Conservation (phyloP, 1,140 invertebrate species). For the Drosophila truncata region DNA sequence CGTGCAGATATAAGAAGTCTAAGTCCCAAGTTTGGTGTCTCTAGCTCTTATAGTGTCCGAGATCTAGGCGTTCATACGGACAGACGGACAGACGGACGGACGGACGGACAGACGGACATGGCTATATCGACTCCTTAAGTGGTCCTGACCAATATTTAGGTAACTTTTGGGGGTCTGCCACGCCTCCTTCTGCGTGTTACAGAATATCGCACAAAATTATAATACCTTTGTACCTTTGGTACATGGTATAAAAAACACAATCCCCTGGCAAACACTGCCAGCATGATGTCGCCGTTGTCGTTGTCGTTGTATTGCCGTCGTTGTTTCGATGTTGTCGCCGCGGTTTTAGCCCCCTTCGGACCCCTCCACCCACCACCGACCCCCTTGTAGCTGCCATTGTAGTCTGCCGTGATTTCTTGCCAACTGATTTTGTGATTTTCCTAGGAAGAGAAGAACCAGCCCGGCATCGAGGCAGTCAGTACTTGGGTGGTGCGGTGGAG, state of each 20-base stretch:
- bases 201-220: too few relatives aligned
- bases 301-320: constrained; percentile 43
- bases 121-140: too few relatives aligned
- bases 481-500: constrained; percentile 12
- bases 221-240: too few relatives aligned
- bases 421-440: constrained; percentile 83
- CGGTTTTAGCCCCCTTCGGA: constrained; percentile 18
- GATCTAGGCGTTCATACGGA: too few relatives aligned
- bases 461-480: constrained; percentile 10
- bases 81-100: too few relatives aligned
- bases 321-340: constrained; percentile 53
- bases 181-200: too few relatives aligned
- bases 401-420: constrained; percentile 72
- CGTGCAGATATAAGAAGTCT: too few relatives aligned
- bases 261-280: constrained; percentile 55
- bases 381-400: constrained; percentile 3
- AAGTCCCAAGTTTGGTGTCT: too few relatives aligned
- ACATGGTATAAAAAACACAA: constrained; percentile 51
- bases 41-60: too few relatives aligned
- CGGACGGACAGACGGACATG: too few relatives aligned
- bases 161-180: too few relatives aligned
- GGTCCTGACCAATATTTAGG: too few relatives aligned
- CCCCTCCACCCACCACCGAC: neutral
- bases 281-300: constrained; percentile 55
- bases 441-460: constrained; percentile 61